A percentile compares a stretch with the other conserved stretches of the same genome.
phyloP scores from a whole-genome alignment of 1,140 invertebrate species.

The Trachymyrmex cornetzi region DNA sequence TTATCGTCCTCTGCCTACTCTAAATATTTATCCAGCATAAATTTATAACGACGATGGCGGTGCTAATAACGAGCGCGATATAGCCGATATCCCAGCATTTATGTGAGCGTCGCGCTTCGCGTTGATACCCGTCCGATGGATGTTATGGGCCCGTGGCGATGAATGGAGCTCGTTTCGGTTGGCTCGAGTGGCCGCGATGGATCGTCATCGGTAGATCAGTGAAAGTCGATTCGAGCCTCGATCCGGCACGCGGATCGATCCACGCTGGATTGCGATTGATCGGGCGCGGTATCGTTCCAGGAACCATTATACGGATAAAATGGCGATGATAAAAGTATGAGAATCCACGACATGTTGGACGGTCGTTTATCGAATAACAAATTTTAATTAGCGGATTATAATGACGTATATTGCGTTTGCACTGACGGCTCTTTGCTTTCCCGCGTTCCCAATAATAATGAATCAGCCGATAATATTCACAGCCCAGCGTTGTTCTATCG shows the following conservation, averaged over 20 bases:
- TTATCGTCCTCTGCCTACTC: slow-evolving; percentile 76
- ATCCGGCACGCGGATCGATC: slow-evolving; percentile 37
- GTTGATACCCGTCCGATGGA: slow-evolving; percentile 21
- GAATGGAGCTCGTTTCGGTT: slow-evolving; percentile 69
- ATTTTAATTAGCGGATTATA: slow-evolving; percentile 35
- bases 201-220: slow-evolving; percentile 77
- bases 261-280: slow-evolving; percentile 23
- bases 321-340: not conserved
- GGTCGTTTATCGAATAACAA: not conserved
- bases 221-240: slow-evolving; percentile 74
- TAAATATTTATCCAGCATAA: slow-evolving; percentile 76
- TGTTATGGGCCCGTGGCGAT: slow-evolving; percentile 69
- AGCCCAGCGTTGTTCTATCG: not conserved
- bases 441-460: not conserved
- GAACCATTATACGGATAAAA: not conserved
- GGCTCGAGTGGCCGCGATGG: slow-evolving; percentile 30
- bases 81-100: slow-evolving; percentile 29
- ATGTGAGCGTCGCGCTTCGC: slow-evolving; percentile 24
- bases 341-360: not conserved
- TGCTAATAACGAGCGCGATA: slow-evolving; percentile 69
- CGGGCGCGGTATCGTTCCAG: not conserved
- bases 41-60: slow-evolving; percentile 74
- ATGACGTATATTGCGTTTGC: not conserved
- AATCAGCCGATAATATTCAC: slow-evolving; percentile 12
- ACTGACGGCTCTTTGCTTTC: not conserved